Evolutionary conservation across 2,797 vertebrate species (phyloP).

Genomic region (Thalassophryne amazonica): DNA sequence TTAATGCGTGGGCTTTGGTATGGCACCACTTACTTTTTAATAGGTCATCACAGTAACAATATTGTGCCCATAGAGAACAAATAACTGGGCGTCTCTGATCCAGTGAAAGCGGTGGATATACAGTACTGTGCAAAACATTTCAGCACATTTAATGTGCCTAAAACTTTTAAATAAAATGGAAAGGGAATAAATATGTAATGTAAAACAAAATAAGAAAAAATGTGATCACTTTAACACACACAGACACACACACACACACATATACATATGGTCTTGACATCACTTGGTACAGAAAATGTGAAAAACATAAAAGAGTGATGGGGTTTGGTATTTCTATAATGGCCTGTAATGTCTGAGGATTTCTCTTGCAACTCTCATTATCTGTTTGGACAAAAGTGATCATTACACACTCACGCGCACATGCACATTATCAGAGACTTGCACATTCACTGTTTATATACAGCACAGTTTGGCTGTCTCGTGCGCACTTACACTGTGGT

Average conservation of each 20-base stretch:
- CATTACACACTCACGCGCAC: conserved; percentile 39
- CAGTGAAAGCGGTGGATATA: conserved; percentile 33
- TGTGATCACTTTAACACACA: no score
- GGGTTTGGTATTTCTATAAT: conserved; percentile 54
- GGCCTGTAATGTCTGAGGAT: conserved; percentile 62
- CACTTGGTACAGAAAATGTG: conserved; percentile 6
- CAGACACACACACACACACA: no score
- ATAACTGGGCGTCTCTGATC: conserved; percentile 29
- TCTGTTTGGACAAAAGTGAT: conserved; percentile 61
- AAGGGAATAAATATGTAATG: no score
- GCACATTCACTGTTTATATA: conserved; percentile 50
- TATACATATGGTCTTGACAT: background rate
- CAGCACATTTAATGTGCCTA: no score
- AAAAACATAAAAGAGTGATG: conserved; percentile 14
- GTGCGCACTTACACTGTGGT: conserved; percentile 39
- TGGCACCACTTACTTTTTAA: conserved; percentile 71
- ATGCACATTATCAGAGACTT: conserved; percentile 14
- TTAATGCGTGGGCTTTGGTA: conserved; percentile 49
- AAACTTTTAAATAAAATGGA: no score
- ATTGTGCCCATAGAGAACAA: conserved; percentile 43
- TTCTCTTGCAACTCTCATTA: conserved; percentile 51
- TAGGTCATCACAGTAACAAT: conserved; percentile 62
- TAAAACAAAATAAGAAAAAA: no score
- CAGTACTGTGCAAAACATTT: no score
- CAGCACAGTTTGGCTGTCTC: conserved; percentile 46